Conservation (phyloP, 64 coral and sea anemone genomes). For the Montipora efflorescens region DNA sequence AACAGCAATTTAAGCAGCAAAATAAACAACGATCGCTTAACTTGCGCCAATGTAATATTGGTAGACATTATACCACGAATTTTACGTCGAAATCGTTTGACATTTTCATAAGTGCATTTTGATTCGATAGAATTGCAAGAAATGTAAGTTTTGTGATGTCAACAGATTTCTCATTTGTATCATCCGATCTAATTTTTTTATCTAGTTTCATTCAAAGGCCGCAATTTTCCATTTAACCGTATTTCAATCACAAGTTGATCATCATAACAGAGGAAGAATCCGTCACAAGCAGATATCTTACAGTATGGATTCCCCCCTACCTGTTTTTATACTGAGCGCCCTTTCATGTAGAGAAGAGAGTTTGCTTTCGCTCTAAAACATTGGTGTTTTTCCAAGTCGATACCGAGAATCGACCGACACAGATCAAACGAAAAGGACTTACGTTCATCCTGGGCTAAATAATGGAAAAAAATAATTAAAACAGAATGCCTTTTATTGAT, state of each 20-base stretch:
- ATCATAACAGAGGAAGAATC: conserved; percentile 10
- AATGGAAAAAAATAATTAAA: conserved; percentile 43
- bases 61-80: background rate
- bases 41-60: background rate
- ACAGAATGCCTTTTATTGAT: background rate
- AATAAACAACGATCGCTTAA: background rate
- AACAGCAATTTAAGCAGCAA: conserved; percentile 18
- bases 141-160: background rate
- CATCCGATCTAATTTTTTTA: background rate
- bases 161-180: background rate
- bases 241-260: background rate
- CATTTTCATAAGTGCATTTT: background rate
- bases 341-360: background rate
- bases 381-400: too few species aligned
- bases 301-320: background rate
- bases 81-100: background rate
- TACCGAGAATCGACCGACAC: background rate
- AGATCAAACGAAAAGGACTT: background rate
- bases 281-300: background rate
- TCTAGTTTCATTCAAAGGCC: background rate
- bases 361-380: background rate
- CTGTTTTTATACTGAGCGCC: background rate
- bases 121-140: background rate
- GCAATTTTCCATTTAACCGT: conserved; percentile 26
- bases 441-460: background rate